Conservation (phyloP, 2,113 vertebrate species). For the Orcinus orca region DNA sequence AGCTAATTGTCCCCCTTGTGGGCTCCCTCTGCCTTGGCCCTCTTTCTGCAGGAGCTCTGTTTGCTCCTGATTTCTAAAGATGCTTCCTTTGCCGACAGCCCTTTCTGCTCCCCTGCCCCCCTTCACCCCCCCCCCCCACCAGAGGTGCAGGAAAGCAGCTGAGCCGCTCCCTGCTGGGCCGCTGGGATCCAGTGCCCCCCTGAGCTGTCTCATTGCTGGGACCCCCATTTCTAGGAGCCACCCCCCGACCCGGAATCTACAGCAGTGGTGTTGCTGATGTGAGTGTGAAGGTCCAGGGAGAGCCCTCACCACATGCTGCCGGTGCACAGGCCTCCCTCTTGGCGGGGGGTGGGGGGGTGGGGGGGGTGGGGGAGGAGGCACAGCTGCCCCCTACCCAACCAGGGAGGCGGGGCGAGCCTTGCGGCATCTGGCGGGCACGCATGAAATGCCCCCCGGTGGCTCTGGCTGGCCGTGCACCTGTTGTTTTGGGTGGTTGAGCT, state of each 20-base stretch:
- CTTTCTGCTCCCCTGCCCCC: conserved; percentile 12
- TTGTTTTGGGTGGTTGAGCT: not conserved
- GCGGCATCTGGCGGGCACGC: accelerated
- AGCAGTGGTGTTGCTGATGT: not conserved
- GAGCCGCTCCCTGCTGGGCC: not conserved
- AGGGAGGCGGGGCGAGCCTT: too few relatives aligned
- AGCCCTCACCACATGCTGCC: accelerated
- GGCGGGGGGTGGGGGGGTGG: too few relatives aligned
- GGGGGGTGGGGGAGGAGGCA: too few relatives aligned
- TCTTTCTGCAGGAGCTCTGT: conserved; percentile 67
- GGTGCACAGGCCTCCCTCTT: not conserved
- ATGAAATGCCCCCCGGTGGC: accelerated
- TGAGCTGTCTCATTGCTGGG: not conserved
- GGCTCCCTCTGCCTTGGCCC: conserved; percentile 70
- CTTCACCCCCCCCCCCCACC: not conserved
- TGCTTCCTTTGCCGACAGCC: not conserved
- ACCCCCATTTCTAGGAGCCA: not conserved
- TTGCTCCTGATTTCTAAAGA: conserved; percentile 75
- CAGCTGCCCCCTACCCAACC: not conserved
- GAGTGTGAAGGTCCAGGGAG: not conserved
- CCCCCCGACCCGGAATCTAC: not conserved
- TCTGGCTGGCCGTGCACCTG: not conserved
- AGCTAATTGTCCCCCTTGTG: conserved; percentile 81
- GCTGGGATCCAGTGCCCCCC: not conserved
- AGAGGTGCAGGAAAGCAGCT: not conserved